These are phyloP conservation scores for Rhombomys opimus DNA, from an alignment of 2,113 vertebrate species.

Conservation along the genomic window DNA sequence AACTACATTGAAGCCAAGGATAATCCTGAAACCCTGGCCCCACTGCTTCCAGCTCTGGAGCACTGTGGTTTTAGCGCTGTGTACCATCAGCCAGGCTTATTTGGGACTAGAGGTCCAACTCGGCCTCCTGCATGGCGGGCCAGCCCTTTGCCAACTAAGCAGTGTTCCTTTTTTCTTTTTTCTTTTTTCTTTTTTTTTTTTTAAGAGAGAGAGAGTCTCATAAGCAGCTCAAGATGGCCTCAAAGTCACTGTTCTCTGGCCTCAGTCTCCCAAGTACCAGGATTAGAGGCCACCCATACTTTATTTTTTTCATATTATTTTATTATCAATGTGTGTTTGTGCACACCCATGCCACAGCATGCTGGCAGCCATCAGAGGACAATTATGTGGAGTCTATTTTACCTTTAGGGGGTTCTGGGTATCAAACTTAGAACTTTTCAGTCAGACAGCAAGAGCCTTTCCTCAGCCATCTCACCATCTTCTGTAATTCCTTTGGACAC, in stretches of 20 bases:
- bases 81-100: background rate
- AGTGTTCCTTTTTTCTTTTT: background rate
- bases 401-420: background rate
- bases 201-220: background rate
- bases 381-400: background rate
- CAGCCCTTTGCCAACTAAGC: background rate
- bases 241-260: background rate
- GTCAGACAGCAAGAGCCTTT: background rate
- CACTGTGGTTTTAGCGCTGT: background rate
- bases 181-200: background rate
- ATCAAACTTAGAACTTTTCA: background rate
- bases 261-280: background rate
- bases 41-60: background rate
- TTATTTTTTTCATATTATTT: background rate
- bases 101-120: too few relatives aligned
- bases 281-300: background rate
- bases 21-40: background rate
- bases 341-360: background rate
- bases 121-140: background rate
- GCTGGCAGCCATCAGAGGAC: background rate
- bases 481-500: background rate
- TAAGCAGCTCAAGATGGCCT: too few relatives aligned
- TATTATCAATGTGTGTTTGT: background rate
- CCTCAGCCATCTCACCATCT: too few relatives aligned
- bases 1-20: background rate